A percentile compares a stretch with the other conserved stretches of the same genome.
phyloP scores from a whole-genome alignment of 2,113 vertebrate genomes.

The Sylvia atricapilla region DNA sequence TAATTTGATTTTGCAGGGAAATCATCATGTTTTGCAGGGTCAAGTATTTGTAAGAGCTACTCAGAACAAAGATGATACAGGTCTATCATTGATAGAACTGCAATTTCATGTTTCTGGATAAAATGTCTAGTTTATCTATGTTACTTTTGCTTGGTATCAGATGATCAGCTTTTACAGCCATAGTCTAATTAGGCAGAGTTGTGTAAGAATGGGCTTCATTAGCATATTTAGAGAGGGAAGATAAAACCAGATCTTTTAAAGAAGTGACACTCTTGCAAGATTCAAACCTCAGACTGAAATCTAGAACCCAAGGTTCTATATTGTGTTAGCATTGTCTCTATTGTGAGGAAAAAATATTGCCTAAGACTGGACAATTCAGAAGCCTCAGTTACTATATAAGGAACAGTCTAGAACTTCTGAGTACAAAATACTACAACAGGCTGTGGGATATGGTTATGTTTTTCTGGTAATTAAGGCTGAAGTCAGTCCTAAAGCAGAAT shows the following conservation, averaged over 20 bases:
- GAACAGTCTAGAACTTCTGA: background rate
- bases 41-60: background rate
- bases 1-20: background rate
- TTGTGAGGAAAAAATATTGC: background rate
- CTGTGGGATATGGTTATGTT: background rate
- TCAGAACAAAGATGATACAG: background rate
- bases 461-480: background rate
- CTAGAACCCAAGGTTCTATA: background rate
- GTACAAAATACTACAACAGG: background rate
- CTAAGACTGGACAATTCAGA: background rate
- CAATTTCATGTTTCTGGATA: background rate
- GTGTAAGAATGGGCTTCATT: background rate
- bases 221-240: background rate
- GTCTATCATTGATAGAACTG: background rate
- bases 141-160: background rate
- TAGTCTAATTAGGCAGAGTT: background rate
- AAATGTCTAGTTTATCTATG: background rate
- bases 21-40: background rate
- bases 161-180: background rate
- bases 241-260: background rate
- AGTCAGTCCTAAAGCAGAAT: background rate
- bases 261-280: background rate
- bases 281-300: background rate
- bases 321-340: background rate
- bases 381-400: background rate